Conservation (phyloP, 2,797 vertebrate genomes). For the Neosalanx taihuensis region DNA sequence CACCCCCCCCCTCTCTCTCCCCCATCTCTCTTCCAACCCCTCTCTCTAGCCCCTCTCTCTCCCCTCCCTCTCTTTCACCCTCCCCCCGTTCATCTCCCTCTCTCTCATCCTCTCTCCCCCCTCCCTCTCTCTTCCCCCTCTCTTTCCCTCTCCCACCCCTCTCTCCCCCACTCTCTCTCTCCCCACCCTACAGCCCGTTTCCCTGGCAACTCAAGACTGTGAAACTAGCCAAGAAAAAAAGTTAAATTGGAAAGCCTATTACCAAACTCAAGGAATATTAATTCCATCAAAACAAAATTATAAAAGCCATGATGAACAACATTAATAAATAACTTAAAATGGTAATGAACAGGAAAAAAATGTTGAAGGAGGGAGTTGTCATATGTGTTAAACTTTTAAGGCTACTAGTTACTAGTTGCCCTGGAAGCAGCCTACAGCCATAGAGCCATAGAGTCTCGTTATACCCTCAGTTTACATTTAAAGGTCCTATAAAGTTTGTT, state of each 20-base stretch:
- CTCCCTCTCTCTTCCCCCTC: no score
- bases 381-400: not conserved
- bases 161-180: no score
- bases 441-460: not conserved
- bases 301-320: not conserved
- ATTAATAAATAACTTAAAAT: not conserved
- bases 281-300: not conserved
- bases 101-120: no score
- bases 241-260: conserved; percentile 7
- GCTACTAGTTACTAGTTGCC: not conserved
- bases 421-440: no score
- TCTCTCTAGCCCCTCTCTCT: conserved; percentile 2
- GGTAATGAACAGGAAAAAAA: not conserved
- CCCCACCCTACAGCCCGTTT: conserved; percentile 18
- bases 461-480: not conserved
- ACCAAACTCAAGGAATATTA: conserved; percentile 1
- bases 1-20: not conserved
- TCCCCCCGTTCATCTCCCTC: no score
- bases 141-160: not conserved
- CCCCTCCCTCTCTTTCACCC: no score
- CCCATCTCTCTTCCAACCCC: no score
- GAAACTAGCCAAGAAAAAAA: conserved; percentile 27
- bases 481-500: conserved; percentile 12
- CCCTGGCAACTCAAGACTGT: conserved; percentile 29
- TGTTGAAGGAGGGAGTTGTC: not conserved